These are phyloP conservation scores for Perizoma flavofasciatum DNA, from an alignment of 2,888 invertebrate species.

Conservation along the genomic window DNA sequence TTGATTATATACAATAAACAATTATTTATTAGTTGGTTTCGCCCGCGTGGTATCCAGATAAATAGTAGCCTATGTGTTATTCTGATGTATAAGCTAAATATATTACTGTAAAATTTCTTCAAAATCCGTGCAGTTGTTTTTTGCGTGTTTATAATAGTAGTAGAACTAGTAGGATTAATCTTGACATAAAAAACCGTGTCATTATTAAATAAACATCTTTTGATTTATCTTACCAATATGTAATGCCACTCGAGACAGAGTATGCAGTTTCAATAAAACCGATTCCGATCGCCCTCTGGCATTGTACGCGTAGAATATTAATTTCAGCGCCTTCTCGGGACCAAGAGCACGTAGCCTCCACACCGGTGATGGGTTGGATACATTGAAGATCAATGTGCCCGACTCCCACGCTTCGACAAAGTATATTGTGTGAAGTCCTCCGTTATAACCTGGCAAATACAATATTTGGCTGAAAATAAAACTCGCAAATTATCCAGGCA, in stretches of 20 bases:
- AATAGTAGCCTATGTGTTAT: too few species aligned
- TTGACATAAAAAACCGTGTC: too few species aligned
- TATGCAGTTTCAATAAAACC: slow-evolving; percentile 72
- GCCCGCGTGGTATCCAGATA: too few species aligned
- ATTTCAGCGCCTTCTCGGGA: slow-evolving; percentile 90
- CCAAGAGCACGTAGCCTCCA: slow-evolving; percentile 91
- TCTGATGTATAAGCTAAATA: too few species aligned
- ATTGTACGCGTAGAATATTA: slow-evolving; percentile 92
- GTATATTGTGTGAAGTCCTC: slow-evolving; percentile 90
- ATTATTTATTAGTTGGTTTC: too few species aligned
- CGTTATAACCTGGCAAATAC: slow-evolving; percentile 86
- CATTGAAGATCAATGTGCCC: slow-evolving; percentile 85
- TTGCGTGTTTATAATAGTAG: too few species aligned
- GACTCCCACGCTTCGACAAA: slow-evolving; percentile 88
- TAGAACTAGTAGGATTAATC: too few species aligned
- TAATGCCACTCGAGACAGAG: slow-evolving; percentile 66
- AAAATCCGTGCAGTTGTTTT: too few species aligned
- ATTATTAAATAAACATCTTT: too few species aligned
- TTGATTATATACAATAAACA: too few species aligned
- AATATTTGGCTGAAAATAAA: background rate
- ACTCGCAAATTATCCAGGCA: background rate
- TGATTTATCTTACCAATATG: slow-evolving; percentile 60
- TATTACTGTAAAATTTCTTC: too few species aligned
- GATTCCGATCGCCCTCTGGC: slow-evolving; percentile 92
- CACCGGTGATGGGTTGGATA: slow-evolving; percentile 87